Conservation (phyloP, 1,140 invertebrate species). For the Drosophila ficusphila region DNA sequence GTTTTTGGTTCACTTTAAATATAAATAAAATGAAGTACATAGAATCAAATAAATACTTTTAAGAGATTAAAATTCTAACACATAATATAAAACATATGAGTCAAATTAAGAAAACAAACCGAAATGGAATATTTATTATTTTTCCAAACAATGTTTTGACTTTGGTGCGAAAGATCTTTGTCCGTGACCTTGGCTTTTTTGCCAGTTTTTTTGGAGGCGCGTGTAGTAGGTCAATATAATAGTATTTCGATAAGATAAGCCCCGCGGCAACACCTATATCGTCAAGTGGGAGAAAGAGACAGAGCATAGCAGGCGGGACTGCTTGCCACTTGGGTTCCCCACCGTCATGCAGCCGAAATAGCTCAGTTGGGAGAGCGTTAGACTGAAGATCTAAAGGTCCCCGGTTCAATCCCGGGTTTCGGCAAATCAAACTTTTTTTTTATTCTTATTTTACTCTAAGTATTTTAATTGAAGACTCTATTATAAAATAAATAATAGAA, state of each 20-base stretch:
- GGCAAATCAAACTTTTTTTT: slow-evolving; percentile 73
- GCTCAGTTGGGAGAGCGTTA: slow-evolving; percentile 92
- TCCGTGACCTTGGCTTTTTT: no score
- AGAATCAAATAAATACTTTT: no score
- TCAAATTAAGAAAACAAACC: no score
- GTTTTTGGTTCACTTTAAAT: neutral
- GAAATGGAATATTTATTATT: no score
- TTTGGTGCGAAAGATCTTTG: no score
- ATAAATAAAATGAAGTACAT: no score
- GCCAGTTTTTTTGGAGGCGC: no score
- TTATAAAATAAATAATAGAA: neutral
- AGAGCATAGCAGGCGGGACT: neutral
- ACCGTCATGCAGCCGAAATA: slow-evolving; percentile 75
- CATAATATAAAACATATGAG: no score
- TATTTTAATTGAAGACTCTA: neutral
- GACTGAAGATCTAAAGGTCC: slow-evolving; percentile 93
- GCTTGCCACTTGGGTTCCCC: neutral
- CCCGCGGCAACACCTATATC: neutral
- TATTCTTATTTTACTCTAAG: neutral
- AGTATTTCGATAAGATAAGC: neutral
- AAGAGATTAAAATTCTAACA: no score
- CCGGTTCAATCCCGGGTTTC: slow-evolving; percentile 91
- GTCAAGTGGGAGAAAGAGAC: neutral
- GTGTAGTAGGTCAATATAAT: no score
- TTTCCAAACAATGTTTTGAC: no score